phyloP scores from a whole-genome alignment of 2,113 vertebrate genomes.

The Carassius gibelio region DNA sequence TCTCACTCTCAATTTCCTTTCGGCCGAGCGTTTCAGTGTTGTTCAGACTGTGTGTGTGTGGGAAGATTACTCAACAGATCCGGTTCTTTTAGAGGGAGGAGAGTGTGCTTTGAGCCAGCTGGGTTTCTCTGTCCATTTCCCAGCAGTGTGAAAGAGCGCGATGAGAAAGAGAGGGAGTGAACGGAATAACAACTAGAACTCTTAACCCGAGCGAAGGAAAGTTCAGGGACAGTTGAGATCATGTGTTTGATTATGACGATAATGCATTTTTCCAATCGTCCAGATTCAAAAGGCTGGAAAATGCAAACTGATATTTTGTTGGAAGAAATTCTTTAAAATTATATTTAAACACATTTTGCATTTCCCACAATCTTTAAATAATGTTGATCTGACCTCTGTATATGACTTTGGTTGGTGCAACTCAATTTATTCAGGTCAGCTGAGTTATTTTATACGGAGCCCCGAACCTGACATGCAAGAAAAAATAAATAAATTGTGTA shows the following conservation, averaged over 20 bases:
- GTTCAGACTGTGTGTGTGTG: slow-evolving; percentile 26
- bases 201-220: slow-evolving; percentile 12
- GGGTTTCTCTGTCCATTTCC: slow-evolving; percentile 61
- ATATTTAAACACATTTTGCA: slow-evolving; percentile 6
- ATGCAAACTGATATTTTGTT: slow-evolving; percentile 14
- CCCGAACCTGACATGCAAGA: too few species aligned
- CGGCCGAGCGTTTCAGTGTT: not conserved
- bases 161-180: slow-evolving; percentile 16
- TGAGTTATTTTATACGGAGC: too few species aligned
- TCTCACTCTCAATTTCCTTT: slow-evolving; percentile 14
- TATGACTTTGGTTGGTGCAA: not conserved
- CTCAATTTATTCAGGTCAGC: not conserved
- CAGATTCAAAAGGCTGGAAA: not conserved
- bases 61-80: slow-evolving; percentile 59
- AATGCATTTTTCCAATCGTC: not conserved
- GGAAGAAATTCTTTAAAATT: not conserved
- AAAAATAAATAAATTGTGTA: too few species aligned
- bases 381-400: not conserved
- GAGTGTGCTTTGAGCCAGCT: slow-evolving; percentile 53
- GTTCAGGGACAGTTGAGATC: slow-evolving; percentile 28
- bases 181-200: slow-evolving; percentile 13
- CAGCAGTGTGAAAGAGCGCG: slow-evolving; percentile 29
- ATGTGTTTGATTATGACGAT: slow-evolving; percentile 5
- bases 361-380: not conserved
- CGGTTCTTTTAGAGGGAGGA: slow-evolving; percentile 44